Conservation (phyloP, 2,797 vertebrate species). For the Gephyroberyx darwinii region DNA sequence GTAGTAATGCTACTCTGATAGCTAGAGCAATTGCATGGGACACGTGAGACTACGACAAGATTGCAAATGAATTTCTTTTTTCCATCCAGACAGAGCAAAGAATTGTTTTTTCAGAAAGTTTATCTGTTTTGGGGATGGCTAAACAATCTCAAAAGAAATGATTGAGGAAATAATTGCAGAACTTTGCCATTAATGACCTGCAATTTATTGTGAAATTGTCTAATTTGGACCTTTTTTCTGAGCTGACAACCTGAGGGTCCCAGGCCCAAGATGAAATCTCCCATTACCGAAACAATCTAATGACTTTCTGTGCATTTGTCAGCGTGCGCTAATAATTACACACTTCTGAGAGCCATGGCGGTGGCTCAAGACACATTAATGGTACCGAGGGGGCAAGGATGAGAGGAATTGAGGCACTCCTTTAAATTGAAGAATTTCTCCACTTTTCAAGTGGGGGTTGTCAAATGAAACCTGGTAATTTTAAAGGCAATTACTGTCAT, state of each 20-base stretch:
- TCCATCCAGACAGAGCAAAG: too few species aligned
- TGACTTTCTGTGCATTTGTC: slow-evolving; percentile 28
- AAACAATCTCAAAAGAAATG: neutral
- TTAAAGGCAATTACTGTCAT: slow-evolving; percentile 34
- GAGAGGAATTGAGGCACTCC: slow-evolving; percentile 8
- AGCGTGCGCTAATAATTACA: slow-evolving; percentile 34
- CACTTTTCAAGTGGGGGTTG: slow-evolving; percentile 34
- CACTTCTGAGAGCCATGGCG: neutral
- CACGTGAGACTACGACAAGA: too few species aligned
- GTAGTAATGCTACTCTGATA: too few species aligned
- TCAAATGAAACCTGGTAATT: slow-evolving; percentile 35
- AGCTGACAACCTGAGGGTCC: slow-evolving; percentile 3
- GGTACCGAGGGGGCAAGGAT: slow-evolving; percentile 20
- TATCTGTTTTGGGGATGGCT: neutral
- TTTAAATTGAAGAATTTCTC: slow-evolving; percentile 21
- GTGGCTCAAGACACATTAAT: slow-evolving; percentile 31
- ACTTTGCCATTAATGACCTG: neutral
- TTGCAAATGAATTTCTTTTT: too few species aligned
- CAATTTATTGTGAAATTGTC: neutral
- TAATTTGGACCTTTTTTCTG: slow-evolving; percentile 20
- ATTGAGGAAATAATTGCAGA: neutral
- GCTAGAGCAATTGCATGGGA: too few species aligned
- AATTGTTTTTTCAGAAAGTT: neutral
- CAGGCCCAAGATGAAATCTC: neutral
- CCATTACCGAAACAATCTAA: slow-evolving; percentile 20